Conservation (phyloP, 2,888 invertebrate genomes). For the Pseudoips prasinana region DNA sequence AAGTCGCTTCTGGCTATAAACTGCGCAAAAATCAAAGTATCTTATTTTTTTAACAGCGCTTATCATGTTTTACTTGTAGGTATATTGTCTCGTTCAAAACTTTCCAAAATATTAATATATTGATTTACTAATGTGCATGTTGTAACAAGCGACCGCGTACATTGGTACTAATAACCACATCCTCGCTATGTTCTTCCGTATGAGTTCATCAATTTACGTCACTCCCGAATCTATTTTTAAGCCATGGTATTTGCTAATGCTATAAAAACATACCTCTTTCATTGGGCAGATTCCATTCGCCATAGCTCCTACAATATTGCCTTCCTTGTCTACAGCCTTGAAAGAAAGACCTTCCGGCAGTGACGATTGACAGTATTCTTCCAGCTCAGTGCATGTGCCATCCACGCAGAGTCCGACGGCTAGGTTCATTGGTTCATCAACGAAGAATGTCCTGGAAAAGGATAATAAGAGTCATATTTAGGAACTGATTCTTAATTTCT, state of each 20-base stretch:
- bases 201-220: conserved; percentile 4
- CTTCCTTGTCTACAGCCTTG: conserved; percentile 82
- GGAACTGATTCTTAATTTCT: no score
- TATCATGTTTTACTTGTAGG: no score
- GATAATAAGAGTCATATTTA: no score
- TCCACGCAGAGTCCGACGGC: conserved; percentile 69
- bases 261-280: conserved; percentile 44
- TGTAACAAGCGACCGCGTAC: no score
- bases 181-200: no score
- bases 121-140: no score
- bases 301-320: conserved; percentile 81
- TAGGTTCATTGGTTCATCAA: conserved; percentile 84
- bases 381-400: conserved; percentile 80
- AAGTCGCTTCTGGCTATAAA: no score
- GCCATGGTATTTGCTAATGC: background rate
- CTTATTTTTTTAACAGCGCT: no score
- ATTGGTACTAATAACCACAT: no score
- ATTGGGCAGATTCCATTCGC: conserved; percentile 70
- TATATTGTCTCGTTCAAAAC: no score
- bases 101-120: no score
- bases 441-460: conserved; percentile 77
- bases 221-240: conserved; percentile 4
- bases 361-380: conserved; percentile 82
- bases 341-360: conserved; percentile 83
- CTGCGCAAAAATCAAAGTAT: no score